Evolutionary conservation across 35 echinoderm and acorn worm species (phyloP).

Genomic region (Ptychodera flava): DNA sequence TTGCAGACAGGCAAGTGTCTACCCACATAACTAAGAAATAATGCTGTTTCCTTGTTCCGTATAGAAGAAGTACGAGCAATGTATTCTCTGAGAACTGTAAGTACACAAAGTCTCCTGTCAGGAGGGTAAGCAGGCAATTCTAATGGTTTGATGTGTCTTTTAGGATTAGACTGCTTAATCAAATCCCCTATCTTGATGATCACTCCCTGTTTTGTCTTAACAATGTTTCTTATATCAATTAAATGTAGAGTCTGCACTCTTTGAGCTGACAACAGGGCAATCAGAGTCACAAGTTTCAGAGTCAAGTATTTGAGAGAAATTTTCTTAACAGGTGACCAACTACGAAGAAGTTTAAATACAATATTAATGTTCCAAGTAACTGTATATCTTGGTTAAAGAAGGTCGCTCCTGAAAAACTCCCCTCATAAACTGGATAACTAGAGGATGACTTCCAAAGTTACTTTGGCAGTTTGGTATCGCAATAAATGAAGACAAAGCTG

Average conservation of each 20-base stretch:
- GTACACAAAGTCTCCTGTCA: constrained; percentile 31
- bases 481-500: neutral
- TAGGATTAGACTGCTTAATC: constrained; percentile 35
- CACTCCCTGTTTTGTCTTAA: neutral
- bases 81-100: constrained; percentile 22
- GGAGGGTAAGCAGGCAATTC: constrained; percentile 26
- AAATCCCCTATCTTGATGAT: constrained; percentile 18
- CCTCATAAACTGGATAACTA: constrained; percentile 37
- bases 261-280: constrained; percentile 46
- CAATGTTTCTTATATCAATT: constrained; percentile 3
- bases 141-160: constrained; percentile 11
- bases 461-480: neutral
- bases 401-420: constrained; percentile 57
- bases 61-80: constrained; percentile 11
- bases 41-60: neutral
- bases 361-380: constrained; percentile 55
- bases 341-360: constrained; percentile 39
- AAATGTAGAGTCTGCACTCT: constrained; percentile 36
- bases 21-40: too few species aligned
- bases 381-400: constrained; percentile 30
- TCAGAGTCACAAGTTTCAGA: constrained; percentile 30
- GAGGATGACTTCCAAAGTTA: constrained; percentile 39
- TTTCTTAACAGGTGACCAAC: constrained; percentile 2
- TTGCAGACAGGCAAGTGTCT: constrained; percentile 9
- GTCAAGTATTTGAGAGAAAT: constrained; percentile 45